Conservation (phyloP, 2,888 invertebrate species). For the Diploptera punctata region DNA sequence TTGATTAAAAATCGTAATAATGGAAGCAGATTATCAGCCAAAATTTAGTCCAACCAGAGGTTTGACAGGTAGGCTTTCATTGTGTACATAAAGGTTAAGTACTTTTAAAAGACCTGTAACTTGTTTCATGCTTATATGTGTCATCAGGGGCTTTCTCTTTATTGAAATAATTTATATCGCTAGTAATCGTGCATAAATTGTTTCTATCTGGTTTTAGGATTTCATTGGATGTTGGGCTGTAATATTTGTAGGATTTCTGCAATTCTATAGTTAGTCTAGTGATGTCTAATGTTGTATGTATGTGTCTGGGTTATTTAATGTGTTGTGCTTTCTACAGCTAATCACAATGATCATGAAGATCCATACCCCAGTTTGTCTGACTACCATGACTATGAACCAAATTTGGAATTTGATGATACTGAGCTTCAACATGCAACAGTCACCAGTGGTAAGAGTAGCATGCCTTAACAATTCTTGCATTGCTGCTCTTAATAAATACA, state of each 20-base stretch:
- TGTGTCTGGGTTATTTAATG: slow-evolving; percentile 25
- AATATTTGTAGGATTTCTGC: no score
- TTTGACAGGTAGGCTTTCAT: slow-evolving; percentile 42
- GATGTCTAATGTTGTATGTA: not conserved
- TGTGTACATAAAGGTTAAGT: slow-evolving; percentile 3
- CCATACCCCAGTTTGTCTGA: slow-evolving; percentile 88
- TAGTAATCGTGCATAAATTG: not conserved
- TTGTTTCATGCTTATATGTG: not conserved
- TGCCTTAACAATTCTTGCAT: slow-evolving; percentile 34
- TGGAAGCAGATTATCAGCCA: slow-evolving; percentile 45
- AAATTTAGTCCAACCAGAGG: slow-evolving; percentile 43
- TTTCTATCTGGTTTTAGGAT: not conserved
- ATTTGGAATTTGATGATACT: slow-evolving; percentile 95
- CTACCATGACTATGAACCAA: slow-evolving; percentile 93
- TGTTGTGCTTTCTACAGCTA: slow-evolving; percentile 43
- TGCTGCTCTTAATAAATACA: slow-evolving; percentile 39
- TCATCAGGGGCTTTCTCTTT: not conserved
- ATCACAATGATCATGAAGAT: slow-evolving; percentile 68
- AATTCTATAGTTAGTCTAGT: not conserved
- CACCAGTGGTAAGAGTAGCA: slow-evolving; percentile 67
- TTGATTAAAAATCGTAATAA: slow-evolving; percentile 26
- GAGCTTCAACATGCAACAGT: slow-evolving; percentile 77
- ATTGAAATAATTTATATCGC: no score
- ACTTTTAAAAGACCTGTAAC: not conserved
- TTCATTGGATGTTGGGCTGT: no score